These are phyloP conservation scores for Trilocha varians DNA, from an alignment of 2,888 invertebrate genomes.

Conservation along the genomic window DNA sequence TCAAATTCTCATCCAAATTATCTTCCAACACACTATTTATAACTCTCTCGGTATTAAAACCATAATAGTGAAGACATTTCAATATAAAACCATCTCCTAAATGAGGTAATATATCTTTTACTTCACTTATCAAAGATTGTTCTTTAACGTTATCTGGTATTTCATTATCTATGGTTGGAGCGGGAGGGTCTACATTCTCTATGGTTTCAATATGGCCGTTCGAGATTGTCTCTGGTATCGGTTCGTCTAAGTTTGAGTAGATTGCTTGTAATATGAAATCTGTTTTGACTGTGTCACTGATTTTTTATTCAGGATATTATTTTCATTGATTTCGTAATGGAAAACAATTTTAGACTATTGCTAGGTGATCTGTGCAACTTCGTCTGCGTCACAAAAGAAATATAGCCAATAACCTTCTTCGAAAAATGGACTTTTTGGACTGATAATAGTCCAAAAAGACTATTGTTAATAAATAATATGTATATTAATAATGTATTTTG, in stretches of 20 bases:
- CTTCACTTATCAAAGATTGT: constrained; percentile 73
- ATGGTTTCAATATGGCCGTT: constrained; percentile 37
- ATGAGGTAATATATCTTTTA: constrained; percentile 85
- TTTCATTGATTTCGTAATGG: not conserved
- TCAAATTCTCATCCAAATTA: constrained; percentile 53
- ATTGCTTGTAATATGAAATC: constrained; percentile 71
- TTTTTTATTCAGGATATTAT: constrained; percentile 16
- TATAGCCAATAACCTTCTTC: too few relatives aligned
- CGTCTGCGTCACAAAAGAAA: too few relatives aligned
- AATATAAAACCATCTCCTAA: constrained; percentile 84
- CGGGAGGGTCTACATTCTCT: constrained; percentile 14
- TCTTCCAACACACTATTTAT: constrained; percentile 89
- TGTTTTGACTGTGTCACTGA: constrained; percentile 70
- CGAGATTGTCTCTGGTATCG: constrained; percentile 26
- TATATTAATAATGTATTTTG: too few relatives aligned
- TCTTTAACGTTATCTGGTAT: constrained; percentile 58
- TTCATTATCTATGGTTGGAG: constrained; percentile 34
- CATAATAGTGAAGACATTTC: constrained; percentile 83
- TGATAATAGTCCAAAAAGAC: too few relatives aligned
- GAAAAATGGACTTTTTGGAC: too few relatives aligned
- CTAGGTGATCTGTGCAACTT: too few relatives aligned
- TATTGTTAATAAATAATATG: too few relatives aligned
- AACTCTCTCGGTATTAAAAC: constrained; percentile 82
- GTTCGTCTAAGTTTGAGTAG: constrained; percentile 58
- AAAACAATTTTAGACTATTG: not conserved